These are phyloP conservation scores for Zaprionus tsacasi DNA, from an alignment of 1,140 invertebrate genomes.

Conservation along the genomic window DNA sequence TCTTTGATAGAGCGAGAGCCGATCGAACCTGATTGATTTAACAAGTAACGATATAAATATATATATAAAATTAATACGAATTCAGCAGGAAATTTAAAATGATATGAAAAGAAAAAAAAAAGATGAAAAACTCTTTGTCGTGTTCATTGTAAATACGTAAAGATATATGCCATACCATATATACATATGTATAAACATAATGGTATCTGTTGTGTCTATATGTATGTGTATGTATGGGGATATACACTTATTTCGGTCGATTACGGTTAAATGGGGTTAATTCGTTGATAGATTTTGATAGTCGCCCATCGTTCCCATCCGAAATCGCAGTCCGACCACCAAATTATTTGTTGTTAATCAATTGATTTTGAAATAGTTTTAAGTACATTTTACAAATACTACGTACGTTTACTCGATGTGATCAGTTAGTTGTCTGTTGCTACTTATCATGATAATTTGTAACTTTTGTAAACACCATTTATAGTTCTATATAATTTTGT, in stretches of 20 bases:
- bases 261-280: constrained; percentile 4
- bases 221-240: constrained; percentile 14
- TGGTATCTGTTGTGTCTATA: constrained; percentile 14
- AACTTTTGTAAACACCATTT: constrained; percentile 29
- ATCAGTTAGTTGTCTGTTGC: constrained; percentile 77
- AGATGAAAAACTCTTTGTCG: constrained; percentile 26
- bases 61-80: constrained; percentile 4
- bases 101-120: background rate
- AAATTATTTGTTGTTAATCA: constrained; percentile 77
- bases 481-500: constrained; percentile 38
- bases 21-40: constrained; percentile 9
- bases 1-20: constrained; percentile 19
- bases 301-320: constrained; percentile 11
- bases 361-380: constrained; percentile 70
- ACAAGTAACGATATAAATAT: background rate
- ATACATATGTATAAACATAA: constrained; percentile 52
- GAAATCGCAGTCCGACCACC: constrained; percentile 34
- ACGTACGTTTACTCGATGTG: constrained; percentile 67
- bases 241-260: constrained; percentile 25
- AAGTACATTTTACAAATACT: constrained; percentile 53
- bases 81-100: constrained; percentile 1
- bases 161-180: constrained; percentile 6
- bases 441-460: constrained; percentile 60
- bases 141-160: constrained; percentile 40
- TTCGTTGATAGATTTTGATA: constrained; percentile 44